phyloP scores from a whole-genome alignment of 2,797 vertebrate genomes.

The Schizopygopsis pylzovi region DNA sequence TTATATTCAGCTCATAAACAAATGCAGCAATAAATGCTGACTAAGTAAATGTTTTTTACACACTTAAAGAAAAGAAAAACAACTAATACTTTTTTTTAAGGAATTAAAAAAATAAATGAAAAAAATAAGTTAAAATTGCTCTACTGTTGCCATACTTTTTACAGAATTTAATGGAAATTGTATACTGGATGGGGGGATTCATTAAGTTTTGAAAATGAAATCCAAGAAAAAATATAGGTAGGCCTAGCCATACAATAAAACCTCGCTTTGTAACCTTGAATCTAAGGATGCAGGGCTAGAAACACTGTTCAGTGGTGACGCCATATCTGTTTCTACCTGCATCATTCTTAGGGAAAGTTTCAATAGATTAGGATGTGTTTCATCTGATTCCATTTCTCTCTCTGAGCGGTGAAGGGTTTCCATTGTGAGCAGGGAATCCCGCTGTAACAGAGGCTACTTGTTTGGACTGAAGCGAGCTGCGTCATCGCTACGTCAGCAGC shows the following conservation, averaged over 20 bases:
- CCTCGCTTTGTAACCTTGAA: neutral
- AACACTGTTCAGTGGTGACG: slow-evolving; percentile 36
- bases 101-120: neutral
- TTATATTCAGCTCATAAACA: neutral
- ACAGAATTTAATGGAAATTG: neutral
- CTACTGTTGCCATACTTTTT: neutral
- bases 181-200: neutral
- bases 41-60: neutral
- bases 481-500: slow-evolving; percentile 54
- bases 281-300: neutral
- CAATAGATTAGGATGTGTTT: slow-evolving; percentile 47
- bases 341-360: slow-evolving; percentile 58
- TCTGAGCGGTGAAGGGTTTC: slow-evolving; percentile 52
- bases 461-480: slow-evolving; percentile 47
- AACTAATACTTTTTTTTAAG: neutral
- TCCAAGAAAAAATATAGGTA: neutral
- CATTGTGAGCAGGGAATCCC: slow-evolving; percentile 65
- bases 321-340: slow-evolving; percentile 19
- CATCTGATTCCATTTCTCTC: slow-evolving; percentile 49
- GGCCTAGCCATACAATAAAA: neutral
- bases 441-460: slow-evolving; percentile 61
- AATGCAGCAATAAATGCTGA: neutral
- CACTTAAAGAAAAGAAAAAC: neutral
- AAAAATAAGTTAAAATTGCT: neutral
- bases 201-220: neutral